Evolutionary conservation across 2,797 vertebrate species (phyloP).

Genomic region (Apodemus agrarius): DNA sequence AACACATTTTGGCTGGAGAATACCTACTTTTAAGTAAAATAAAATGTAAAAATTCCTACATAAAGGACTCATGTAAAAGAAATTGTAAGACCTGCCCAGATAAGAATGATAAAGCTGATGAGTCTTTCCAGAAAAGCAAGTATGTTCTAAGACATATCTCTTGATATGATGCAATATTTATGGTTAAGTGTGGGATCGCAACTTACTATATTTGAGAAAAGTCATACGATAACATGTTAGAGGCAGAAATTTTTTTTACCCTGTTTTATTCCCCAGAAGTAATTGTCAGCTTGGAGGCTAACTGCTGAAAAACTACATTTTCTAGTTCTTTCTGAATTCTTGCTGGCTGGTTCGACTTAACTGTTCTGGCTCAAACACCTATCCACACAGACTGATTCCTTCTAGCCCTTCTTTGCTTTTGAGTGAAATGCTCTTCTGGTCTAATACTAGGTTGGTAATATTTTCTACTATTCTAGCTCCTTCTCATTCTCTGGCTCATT

Average conservation of each 20-base stretch:
- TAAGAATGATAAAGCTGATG: neutral
- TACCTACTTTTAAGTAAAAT: neutral
- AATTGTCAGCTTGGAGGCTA: neutral
- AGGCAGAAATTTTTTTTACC: too few relatives aligned
- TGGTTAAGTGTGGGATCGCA: neutral
- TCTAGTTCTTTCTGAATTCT: too few relatives aligned
- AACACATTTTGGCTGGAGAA: neutral
- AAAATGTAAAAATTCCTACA: neutral
- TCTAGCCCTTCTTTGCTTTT: neutral
- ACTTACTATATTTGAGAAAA: neutral
- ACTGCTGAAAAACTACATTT: too few relatives aligned
- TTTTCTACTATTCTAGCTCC: neutral
- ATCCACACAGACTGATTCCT: neutral
- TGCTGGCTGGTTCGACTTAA: neutral
- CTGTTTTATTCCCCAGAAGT: neutral
- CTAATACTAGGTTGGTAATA: neutral
- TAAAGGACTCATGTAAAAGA: neutral
- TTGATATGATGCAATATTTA: neutral
- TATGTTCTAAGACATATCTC: neutral
- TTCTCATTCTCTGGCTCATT: neutral
- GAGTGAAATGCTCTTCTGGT: neutral
- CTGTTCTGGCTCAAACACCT: neutral
- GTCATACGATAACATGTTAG: neutral
- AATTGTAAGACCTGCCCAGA: neutral
- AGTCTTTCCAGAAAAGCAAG: neutral